These are phyloP conservation scores for Drosophila niveifrons DNA, from an alignment of 2,888 invertebrate species.

Conservation along the genomic window DNA sequence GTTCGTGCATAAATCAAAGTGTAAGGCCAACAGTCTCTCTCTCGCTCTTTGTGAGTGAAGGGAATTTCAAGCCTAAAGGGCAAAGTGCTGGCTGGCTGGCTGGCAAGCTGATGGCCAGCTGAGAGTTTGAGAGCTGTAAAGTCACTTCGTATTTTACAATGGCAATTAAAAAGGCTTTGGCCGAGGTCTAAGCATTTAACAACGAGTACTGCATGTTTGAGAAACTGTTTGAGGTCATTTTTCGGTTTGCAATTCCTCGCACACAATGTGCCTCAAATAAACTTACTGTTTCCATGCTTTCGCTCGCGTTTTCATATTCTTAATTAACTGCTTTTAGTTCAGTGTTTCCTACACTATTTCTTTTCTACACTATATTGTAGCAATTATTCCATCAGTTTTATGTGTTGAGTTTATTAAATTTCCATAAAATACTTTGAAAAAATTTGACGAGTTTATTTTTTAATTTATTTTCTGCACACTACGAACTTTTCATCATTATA, in stretches of 20 bases:
- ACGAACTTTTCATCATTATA: no score
- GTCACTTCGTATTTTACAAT: slow-evolving; percentile 57
- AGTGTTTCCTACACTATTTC: background rate
- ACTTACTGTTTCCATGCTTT: background rate
- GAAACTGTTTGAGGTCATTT: slow-evolving; percentile 29
- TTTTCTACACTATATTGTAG: background rate
- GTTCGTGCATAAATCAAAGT: slow-evolving; percentile 71
- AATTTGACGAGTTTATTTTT: no score
- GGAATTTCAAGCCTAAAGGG: background rate
- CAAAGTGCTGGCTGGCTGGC: background rate
- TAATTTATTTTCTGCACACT: no score
- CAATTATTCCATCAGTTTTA: no score
- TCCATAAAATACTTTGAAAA: no score
- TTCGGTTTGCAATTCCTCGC: background rate
- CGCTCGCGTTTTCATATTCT: background rate
- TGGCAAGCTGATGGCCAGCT: slow-evolving; percentile 24
- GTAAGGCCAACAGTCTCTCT: slow-evolving; percentile 28
- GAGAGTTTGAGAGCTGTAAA: slow-evolving; percentile 48
- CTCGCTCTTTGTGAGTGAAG: slow-evolving; percentile 2
- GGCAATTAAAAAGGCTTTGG: slow-evolving; percentile 67
- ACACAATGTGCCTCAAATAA: background rate
- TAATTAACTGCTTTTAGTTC: background rate
- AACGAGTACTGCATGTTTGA: slow-evolving; percentile 26
- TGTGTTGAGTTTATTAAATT: no score
- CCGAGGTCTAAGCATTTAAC: slow-evolving; percentile 47